These are phyloP conservation scores for Eilema griseolum DNA, from an alignment of 2,888 invertebrate species.

Conservation along the genomic window DNA sequence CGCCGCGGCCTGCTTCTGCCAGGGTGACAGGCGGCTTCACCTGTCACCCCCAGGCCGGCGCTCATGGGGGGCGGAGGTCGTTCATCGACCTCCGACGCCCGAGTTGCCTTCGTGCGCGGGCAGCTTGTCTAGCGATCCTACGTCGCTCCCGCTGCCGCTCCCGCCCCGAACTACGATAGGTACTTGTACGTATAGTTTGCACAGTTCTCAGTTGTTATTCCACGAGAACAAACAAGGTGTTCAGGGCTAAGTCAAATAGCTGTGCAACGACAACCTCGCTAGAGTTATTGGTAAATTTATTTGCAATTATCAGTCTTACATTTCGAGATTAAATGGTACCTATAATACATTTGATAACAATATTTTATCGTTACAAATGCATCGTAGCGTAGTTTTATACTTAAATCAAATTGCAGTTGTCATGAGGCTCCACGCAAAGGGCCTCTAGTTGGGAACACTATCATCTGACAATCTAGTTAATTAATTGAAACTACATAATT, in stretches of 20 bases:
- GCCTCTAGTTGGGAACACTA: conserved; percentile 38
- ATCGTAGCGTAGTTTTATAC: conserved; percentile 50
- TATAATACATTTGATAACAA: conserved; percentile 52
- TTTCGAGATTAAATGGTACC: conserved; percentile 56
- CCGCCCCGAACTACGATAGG: conserved; percentile 61
- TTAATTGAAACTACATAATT: conserved; percentile 49
- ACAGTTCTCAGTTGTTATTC: conserved; percentile 60
- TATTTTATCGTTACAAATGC: conserved; percentile 34
- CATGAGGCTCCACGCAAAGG: conserved; percentile 54
- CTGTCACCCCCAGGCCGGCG: too few relatives aligned
- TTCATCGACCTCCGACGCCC: too few relatives aligned
- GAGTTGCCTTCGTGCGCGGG: too few relatives aligned
- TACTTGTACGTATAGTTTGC: conserved; percentile 54
- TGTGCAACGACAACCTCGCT: conserved; percentile 53
- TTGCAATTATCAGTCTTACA: conserved; percentile 59
- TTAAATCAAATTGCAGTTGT: conserved; percentile 55
- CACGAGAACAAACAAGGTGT: conserved; percentile 56
- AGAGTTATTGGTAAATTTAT: conserved; percentile 54
- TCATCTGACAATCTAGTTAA: conserved; percentile 42
- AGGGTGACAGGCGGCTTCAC: too few relatives aligned
- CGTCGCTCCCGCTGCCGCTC: too few relatives aligned
- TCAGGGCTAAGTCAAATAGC: conserved; percentile 49
- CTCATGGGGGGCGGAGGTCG: too few relatives aligned
- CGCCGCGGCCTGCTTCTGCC: too few relatives aligned
- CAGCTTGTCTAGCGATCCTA: too few relatives aligned